Evolutionary conservation across 1,140 invertebrate species (phyloP), one percentile per base, ranked within the genome.

Genomic region (Melanaphis sacchari): DNA sequence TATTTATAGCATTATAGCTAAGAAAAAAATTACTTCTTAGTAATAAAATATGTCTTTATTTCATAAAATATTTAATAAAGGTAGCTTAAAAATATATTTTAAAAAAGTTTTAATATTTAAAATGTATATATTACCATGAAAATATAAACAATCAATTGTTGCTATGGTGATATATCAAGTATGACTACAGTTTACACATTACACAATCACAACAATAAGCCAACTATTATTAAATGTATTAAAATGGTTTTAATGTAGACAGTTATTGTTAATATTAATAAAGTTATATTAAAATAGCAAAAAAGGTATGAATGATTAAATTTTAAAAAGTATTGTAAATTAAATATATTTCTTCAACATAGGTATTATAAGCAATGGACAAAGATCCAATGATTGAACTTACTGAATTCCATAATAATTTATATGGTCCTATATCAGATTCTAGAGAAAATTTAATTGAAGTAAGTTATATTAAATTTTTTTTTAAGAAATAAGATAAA

Each of bases 361-460:
- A 31, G 5, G 11, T 76, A 66, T 76, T n/a, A 66, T 90, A 41
- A 90, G 2, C 66, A 66, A 90, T 90, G 89, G 89, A 89, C 6
- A 54, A 89, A 40, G 49, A 90, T 66, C 24, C 52, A 49, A 66
- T 90, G 52, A 90, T 90, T 66, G 89, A 90, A 66, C 89, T 90
- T n/a, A 18, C 36, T 9, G 54, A 90, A 90, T 66, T 90, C 18
- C 40, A 90, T 90, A 41, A 40, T 66, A 90, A 41, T 66, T 66
- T 90, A n/a, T 90, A 90, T 66, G 21, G 26, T 11, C 21, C 52
- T 43, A 18, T 18, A 41, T 66, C 89, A 90, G 52, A 90, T 66
- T 90, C 89, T 1, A 90, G 59, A 66, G 89, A 90, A 21, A 90
- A 66, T 66, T 90, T 90, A 66, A 90, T 90, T 66, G 54, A 90